Percentiles rank a stretch among this genome's conserved stretches.
Conservation (phyloP, 2,888 invertebrate species). For the Brachycybe producta region DNA sequence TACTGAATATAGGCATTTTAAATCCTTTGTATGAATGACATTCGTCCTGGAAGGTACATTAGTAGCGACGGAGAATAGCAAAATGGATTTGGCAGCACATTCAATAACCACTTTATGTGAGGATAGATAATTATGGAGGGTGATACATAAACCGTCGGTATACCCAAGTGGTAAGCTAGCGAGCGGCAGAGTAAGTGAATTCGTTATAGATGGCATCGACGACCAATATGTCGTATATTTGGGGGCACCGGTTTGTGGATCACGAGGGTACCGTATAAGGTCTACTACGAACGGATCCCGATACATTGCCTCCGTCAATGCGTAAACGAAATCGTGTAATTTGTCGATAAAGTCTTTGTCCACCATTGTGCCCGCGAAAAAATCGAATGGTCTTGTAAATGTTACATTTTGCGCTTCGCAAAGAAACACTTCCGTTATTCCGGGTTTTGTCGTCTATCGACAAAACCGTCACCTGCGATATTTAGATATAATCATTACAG, state of each 20-base stretch:
- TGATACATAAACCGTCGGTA: background rate
- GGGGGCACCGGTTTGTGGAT: background rate
- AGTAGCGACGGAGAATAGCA: background rate
- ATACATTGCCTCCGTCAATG: background rate
- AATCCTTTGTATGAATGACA: background rate
- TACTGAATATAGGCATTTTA: too few relatives aligned
- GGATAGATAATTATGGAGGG: background rate
- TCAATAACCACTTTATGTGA: background rate
- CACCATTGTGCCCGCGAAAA: too few relatives aligned
- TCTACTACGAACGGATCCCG: background rate
- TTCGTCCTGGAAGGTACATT: background rate
- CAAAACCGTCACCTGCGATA: background rate
- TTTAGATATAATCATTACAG: too few relatives aligned
- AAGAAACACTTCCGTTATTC: too few relatives aligned
- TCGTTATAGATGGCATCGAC: background rate
- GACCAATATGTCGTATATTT: background rate
- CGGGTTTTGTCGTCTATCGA: background rate
- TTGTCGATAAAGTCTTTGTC: too few relatives aligned
- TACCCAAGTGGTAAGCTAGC: background rate
- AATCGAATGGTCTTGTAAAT: too few relatives aligned
- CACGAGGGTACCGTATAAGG: background rate
- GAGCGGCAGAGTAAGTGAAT: too few relatives aligned
- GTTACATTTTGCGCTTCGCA: too few relatives aligned
- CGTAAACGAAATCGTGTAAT: too few relatives aligned
- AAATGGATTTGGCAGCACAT: constrained; percentile 3